Conservation (phyloP, 35 echinoderm and acorn worm species). For the Ophiothrix spiculata region DNA sequence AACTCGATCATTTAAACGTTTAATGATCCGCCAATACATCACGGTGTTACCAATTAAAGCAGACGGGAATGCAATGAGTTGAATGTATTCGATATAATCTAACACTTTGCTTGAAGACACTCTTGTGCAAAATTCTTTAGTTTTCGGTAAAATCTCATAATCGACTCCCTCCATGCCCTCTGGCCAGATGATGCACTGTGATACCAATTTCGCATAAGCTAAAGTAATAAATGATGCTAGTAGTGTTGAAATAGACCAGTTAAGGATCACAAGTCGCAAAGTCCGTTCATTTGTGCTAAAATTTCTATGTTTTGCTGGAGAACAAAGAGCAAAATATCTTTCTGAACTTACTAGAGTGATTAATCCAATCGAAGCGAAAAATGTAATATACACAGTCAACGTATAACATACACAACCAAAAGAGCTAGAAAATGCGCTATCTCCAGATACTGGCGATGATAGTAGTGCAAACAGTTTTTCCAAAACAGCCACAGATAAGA, state of each 20-base stretch:
- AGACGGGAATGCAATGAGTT: neutral
- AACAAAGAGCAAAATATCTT: neutral
- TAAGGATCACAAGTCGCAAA: neutral
- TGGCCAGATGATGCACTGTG: neutral
- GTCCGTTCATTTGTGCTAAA: neutral
- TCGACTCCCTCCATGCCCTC: neutral
- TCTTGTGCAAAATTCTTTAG: neutral
- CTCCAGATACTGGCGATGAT: neutral
- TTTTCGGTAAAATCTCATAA: neutral
- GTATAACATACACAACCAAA: neutral
- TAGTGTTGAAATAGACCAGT: neutral
- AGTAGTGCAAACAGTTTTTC: neutral
- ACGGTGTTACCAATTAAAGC: neutral
- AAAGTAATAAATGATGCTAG: neutral
- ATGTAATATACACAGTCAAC: neutral
- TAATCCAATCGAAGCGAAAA: neutral
- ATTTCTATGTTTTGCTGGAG: neutral
- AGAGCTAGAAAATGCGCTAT: neutral
- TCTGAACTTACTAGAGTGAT: neutral
- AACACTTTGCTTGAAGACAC: too few species aligned
- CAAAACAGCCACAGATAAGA: neutral
- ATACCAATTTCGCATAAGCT: neutral
- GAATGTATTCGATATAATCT: neutral
- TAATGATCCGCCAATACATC: neutral
- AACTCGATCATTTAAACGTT: neutral